A percentile compares a stretch with the other conserved stretches of the same genome.
Evolutionary conservation across 2,113 vertebrate species (phyloP).

Genomic region (Syngnathus typhle): DNA sequence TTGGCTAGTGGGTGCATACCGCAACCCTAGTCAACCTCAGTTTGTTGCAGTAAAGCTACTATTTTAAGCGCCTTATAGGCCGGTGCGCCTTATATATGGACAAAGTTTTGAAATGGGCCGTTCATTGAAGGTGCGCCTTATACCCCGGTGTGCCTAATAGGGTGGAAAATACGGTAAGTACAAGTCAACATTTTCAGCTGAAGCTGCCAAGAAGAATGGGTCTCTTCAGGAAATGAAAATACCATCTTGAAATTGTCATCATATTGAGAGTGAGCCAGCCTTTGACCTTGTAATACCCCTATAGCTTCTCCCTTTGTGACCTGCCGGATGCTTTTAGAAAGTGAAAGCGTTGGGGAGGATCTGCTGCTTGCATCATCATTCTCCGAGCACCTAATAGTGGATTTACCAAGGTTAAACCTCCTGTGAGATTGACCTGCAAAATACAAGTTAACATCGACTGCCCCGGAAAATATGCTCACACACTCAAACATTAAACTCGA

Average conservation of each 20-base stretch:
- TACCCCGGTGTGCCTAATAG: too few species aligned
- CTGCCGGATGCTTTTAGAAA: constrained; percentile 61
- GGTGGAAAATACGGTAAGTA: too few species aligned
- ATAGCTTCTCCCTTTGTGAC: constrained; percentile 63
- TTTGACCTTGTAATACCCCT: constrained; percentile 68
- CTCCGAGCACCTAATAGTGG: constrained; percentile 67
- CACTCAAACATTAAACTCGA: constrained; percentile 2
- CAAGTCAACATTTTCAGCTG: constrained; percentile 39
- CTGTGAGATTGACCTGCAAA: constrained; percentile 61
- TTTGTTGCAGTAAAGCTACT: too few species aligned
- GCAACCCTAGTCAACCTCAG: too few species aligned
- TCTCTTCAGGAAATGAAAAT: constrained; percentile 73
- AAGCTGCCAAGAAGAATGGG: constrained; percentile 45
- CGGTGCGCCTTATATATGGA: too few species aligned
- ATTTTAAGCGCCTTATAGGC: too few species aligned
- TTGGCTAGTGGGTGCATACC: too few species aligned
- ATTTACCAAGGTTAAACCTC: constrained; percentile 70
- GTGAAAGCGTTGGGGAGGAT: constrained; percentile 65
- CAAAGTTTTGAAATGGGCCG: too few species aligned
- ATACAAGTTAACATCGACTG: constrained; percentile 52
- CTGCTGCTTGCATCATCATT: constrained; percentile 68
- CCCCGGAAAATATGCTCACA: constrained; percentile 20
- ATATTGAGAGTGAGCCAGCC: constrained; percentile 67
- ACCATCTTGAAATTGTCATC: constrained; percentile 64
- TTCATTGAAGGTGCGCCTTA: too few species aligned